phyloP scores from a whole-genome alignment of 2,113 vertebrate species.

The Oxyura jamaicensis region DNA sequence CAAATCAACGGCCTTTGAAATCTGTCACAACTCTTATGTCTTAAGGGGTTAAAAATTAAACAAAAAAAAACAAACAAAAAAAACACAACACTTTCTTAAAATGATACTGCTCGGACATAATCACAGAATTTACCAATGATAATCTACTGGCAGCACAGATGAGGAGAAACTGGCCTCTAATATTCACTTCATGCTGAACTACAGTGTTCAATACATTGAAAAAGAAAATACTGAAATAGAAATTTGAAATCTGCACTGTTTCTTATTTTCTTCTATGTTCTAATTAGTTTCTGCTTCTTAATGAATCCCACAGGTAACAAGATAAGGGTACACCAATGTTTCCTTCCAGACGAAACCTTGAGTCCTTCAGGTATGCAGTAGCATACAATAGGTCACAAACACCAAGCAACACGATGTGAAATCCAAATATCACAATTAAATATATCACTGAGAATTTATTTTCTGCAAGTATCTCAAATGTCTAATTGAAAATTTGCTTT shows the following conservation, averaged over 20 bases:
- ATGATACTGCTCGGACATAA: background rate
- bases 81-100: background rate
- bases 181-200: background rate
- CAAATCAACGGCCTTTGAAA: background rate
- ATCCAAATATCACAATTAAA: slow-evolving; percentile 34
- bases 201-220: background rate
- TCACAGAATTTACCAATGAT: background rate
- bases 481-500: slow-evolving; percentile 49
- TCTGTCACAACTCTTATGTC: background rate
- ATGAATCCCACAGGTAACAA: background rate
- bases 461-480: slow-evolving; percentile 11
- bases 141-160: background rate
- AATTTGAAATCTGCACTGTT: background rate
- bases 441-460: background rate
- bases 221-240: background rate
- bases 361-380: background rate
- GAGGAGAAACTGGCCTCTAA: background rate
- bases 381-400: background rate
- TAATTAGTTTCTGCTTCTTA: background rate
- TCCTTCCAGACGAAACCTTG: background rate
- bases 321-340: background rate
- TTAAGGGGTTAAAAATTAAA: background rate
- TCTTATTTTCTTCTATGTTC: background rate
- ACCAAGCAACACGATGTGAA: background rate
- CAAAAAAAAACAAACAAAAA: background rate